Base-by-base conservation (phyloP, 2,113 vertebrate species). In the Sander vitreus region DNA sequence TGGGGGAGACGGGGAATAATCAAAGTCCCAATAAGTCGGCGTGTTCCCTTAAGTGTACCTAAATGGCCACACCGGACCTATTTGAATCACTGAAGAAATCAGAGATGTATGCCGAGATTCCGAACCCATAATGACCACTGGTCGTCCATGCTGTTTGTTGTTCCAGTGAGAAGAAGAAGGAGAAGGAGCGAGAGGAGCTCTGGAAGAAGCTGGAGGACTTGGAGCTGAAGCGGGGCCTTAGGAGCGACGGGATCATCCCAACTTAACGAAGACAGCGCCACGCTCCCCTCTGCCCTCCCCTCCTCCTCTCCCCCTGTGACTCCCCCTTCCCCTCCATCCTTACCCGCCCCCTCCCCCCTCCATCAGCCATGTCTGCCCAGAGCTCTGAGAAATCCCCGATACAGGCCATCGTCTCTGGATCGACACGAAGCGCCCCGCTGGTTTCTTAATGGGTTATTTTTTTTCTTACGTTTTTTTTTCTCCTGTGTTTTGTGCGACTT, bases 191-290 rank as follows among this genome's bases (percentile, higher is more conserved):
- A 71, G 98, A 99, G 96, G 98, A 99, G 92, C 94, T 99, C 81
- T 99, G 98, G 98, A 99, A 98, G 95, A 99, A 98, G 96, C 95
- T 99, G 96, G 97, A 98, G 95, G 98, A 99, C 94, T 95, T 99
- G 96, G 98, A 99, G 95, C 95, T 99, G 95, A 99, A 99, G 96
- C 94, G 97, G 95, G 97, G 97, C 96, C 97, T 98, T 95, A 96
- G 96, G 94, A 98, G 96, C 85, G 97, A 99, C 88, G 97, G 97
- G 81, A 98, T 99, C 95, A 99, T 99, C 95, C 97, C 98, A 83
- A 97, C 97, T 97, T 99, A 99, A 98, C 97, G 84, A 95, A 92
- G 95, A 89, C 89, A 87, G 88, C 90, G 79, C 91, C 71, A 91
- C 84, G 57, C 94, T 89, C 95, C 95, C 96, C 95, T 94, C 94